Evolutionary conservation across 2,113 vertebrate genomes (phyloP), one percentile per base, ranked within the genome.

Genomic region (Urocynchramus pylzowi): DNA sequence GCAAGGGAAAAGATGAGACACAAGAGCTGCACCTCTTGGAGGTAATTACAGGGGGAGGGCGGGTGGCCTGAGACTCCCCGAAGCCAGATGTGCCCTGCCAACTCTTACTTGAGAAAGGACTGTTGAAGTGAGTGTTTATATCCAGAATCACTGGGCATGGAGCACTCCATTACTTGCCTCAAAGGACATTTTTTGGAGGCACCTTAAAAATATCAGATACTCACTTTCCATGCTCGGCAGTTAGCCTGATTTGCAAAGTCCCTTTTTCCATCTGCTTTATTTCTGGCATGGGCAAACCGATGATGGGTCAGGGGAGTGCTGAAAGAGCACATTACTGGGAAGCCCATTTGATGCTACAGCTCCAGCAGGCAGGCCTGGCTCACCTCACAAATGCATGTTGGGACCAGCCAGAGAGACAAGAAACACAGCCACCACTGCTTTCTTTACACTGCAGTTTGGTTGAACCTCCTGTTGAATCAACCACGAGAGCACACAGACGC

Each of bases 401-500:
- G 49, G 35, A 67, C 14, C 35, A 67, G 42, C 12, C 60, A 87
- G 39, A 57, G 27, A 63, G 26, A 78, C 56, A 84, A 67, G 0
- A 70, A 75, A 90, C 17, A 23, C 33, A 45, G 26, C 13, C 61
- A 41, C 21, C 30, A 22, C 30, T 52, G 41, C 39, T 78, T 60
- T 45, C 69, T 60, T 77, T 30, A 69, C 54, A 53, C 30, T 84
- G 33, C 23, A 42, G 44, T 37, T 79, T 44, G 57, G 79, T 3
- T 49, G 15, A 42, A 19, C 12, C 12, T 52, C 74, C 24, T 42
- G 42, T 4, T 73, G 31, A 84, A 74, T n/a, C 69, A 86, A 87
- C 73, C 47, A 67, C 0, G 0, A 70, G 52, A 76, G 24, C 16
- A 20, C 2, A 57, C 21, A 59, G 73, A 35, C 2, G 4, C 11